phyloP scores from a whole-genome alignment of 2,797 vertebrate genomes.

The Numenius phaeopus region DNA sequence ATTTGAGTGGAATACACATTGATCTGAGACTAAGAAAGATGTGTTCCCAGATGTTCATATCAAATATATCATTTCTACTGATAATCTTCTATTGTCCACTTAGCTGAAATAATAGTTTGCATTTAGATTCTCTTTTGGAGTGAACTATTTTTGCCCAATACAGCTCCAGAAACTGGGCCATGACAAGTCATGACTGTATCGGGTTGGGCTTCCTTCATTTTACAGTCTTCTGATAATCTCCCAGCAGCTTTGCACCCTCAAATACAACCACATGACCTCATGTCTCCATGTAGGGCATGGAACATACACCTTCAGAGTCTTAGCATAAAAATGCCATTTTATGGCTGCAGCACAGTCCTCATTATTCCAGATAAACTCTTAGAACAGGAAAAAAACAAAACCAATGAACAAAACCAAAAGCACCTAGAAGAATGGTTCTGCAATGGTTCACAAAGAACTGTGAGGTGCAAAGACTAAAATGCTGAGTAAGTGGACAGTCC shows the following conservation, averaged over 20 bases:
- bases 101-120: background rate
- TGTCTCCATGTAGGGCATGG: fast-evolving
- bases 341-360: background rate
- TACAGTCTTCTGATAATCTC: background rate
- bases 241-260: background rate
- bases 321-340: background rate
- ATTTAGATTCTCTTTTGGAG: background rate
- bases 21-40: background rate
- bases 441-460: background rate
- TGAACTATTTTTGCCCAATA: background rate
- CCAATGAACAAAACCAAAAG: background rate
- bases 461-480: background rate
- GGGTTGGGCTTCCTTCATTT: background rate
- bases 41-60: background rate
- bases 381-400: background rate
- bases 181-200: background rate
- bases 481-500: background rate
- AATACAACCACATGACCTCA: background rate
- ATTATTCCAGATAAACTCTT: background rate
- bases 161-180: background rate
- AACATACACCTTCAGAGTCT: background rate
- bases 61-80: background rate
- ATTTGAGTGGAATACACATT: background rate
- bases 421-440: background rate
- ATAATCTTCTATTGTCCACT: background rate